A percentile compares a stretch with the other conserved stretches of the same genome.
These are phyloP conservation scores for Trachurus trachurus DNA, from an alignment of 2,797 vertebrate species.

Conservation along the genomic window DNA sequence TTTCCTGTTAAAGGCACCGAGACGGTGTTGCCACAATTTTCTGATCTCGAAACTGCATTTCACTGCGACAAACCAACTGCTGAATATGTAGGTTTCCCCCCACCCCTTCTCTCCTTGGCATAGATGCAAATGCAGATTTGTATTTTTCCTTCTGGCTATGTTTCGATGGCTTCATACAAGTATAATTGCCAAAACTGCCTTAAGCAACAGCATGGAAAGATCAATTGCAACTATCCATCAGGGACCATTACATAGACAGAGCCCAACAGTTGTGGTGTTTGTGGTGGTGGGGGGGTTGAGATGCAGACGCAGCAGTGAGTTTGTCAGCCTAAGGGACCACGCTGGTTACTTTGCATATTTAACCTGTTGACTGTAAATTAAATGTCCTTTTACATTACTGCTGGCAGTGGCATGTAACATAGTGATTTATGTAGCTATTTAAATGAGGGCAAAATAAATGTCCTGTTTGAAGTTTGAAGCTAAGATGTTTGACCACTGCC, in stretches of 20 bases:
- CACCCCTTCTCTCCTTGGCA: constrained; percentile 13
- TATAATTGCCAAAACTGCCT: constrained; percentile 61
- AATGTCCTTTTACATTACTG: neutral
- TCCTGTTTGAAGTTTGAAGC: neutral
- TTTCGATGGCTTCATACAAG: constrained; percentile 45
- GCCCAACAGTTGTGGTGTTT: constrained; percentile 6
- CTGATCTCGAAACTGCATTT: constrained; percentile 48
- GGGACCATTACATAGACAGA: constrained; percentile 31
- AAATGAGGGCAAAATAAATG: neutral
- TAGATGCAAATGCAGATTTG: constrained; percentile 49
- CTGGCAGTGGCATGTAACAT: neutral
- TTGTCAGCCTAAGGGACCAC: constrained; percentile 8
- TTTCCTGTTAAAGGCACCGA: constrained; percentile 60
- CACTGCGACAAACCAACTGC: neutral
- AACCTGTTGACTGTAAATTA: constrained; percentile 5
- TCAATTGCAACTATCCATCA: constrained; percentile 46
- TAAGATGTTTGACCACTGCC: neutral
- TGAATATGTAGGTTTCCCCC: constrained; percentile 30
- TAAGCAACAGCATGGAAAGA: constrained; percentile 60
- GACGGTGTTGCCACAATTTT: constrained; percentile 13
- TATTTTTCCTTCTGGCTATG: constrained; percentile 59
- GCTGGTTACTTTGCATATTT: constrained; percentile 31
- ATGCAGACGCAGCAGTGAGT: constrained; percentile 14
- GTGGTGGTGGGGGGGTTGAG: constrained; percentile 1
- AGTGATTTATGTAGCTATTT: neutral